Evolutionary conservation across 1,140 invertebrate species (phyloP).

Genomic region (Caenorhabditis remanei): DNA sequence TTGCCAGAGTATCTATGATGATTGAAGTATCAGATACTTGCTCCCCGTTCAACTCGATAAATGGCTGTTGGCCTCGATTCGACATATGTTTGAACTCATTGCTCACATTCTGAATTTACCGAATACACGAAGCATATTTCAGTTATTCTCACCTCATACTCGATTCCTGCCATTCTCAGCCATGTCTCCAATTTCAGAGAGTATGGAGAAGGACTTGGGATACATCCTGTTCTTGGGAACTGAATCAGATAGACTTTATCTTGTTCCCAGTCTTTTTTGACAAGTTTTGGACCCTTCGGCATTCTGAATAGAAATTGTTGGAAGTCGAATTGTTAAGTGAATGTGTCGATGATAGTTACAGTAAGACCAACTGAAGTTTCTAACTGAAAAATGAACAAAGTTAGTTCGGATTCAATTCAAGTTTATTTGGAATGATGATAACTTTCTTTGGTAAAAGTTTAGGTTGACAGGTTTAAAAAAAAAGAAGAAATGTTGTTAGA

Average conservation of each 20-base stretch:
- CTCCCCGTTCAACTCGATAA: slow-evolving; percentile 92
- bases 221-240: slow-evolving; percentile 86
- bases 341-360: too few relatives aligned
- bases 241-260: slow-evolving; percentile 87
- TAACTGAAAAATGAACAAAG: neutral
- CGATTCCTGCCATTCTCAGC: slow-evolving; percentile 88
- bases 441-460: slow-evolving; percentile 25
- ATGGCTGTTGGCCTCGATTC: slow-evolving; percentile 91
- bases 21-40: slow-evolving; percentile 87
- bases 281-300: neutral
- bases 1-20: slow-evolving; percentile 85
- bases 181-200: slow-evolving; percentile 95
- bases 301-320: neutral
- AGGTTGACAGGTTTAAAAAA: too few relatives aligned
- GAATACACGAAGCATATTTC: neutral
- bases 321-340: too few relatives aligned
- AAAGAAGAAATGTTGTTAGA: neutral
- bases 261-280: neutral
- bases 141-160: slow-evolving; percentile 85
- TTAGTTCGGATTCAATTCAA: neutral
- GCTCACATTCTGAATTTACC: neutral
- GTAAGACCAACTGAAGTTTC: too few relatives aligned
- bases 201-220: slow-evolving; percentile 89
- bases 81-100: slow-evolving; percentile 79
- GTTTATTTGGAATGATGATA: slow-evolving; percentile 17